Evolutionary conservation across 2,888 invertebrate genomes (phyloP).

Genomic region (Mystacides longicornis): DNA sequence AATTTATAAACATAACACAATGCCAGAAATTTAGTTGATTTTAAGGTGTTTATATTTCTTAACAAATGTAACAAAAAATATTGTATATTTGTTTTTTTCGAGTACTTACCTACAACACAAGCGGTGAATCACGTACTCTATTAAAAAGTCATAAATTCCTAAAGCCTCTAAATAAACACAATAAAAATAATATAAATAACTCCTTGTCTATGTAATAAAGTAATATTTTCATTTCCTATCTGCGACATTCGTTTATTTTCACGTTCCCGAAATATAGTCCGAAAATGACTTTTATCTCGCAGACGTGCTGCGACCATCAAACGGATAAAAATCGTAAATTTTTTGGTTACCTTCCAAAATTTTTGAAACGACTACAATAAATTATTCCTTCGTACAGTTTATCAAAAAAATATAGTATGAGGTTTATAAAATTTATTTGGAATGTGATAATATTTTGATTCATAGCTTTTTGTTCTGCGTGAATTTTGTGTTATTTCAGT

Average conservation of each 20-base stretch:
- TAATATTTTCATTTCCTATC: neutral
- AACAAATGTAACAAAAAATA: too few relatives aligned
- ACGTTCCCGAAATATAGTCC: neutral
- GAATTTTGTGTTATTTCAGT: neutral
- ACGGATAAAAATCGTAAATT: constrained; percentile 5
- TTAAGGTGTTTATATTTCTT: too few relatives aligned
- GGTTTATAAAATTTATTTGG: neutral
- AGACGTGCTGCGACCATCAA: constrained; percentile 3
- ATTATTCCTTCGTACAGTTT: neutral
- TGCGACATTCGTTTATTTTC: neutral
- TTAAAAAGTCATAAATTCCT: too few relatives aligned
- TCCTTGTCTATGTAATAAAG: neutral
- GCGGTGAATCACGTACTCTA: too few relatives aligned
- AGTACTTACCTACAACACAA: too few relatives aligned
- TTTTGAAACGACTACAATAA: constrained; percentile 1
- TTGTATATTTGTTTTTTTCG: too few relatives aligned
- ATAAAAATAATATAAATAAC: neutral
- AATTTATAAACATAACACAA: too few relatives aligned
- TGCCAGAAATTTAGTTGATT: too few relatives aligned
- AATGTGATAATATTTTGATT: neutral
- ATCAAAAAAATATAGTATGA: neutral
- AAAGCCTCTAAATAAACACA: too few relatives aligned
- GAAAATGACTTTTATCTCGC: constrained; percentile 3
- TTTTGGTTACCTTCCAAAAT: constrained; percentile 12
- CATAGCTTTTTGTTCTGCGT: neutral